A percentile compares a stretch with the other conserved stretches of the same genome.
Evolutionary conservation across 2,113 vertebrate genomes (phyloP).

Genomic region (Vulpes vulpes): DNA sequence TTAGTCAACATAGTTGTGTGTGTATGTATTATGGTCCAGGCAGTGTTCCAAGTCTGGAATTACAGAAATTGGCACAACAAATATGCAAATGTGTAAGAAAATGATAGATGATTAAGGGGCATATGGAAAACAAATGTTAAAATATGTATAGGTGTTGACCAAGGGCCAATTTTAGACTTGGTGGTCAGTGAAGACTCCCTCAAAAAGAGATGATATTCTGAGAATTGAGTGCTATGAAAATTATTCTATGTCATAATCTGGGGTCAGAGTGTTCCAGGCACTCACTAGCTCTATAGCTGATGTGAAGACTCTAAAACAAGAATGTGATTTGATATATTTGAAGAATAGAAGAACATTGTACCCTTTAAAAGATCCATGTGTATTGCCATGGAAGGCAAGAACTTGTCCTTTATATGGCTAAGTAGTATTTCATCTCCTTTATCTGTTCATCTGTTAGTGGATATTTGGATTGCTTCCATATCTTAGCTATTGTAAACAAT

Average conservation of each 20-base stretch:
- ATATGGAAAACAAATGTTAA: not conserved
- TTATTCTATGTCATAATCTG: not conserved
- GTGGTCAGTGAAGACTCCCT: not conserved
- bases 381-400: not conserved
- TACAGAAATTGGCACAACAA: not conserved
- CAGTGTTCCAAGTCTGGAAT: not conserved
- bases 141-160: not conserved
- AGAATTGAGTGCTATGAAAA: not conserved
- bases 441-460: not conserved
- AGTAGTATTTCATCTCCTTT: not conserved
- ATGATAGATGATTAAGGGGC: not conserved
- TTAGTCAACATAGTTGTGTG: not conserved
- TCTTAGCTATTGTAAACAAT: not conserved
- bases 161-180: not conserved
- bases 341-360: not conserved
- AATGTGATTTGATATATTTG: not conserved
- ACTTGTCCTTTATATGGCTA: not conserved
- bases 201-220: not conserved
- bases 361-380: not conserved
- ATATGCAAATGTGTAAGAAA: not conserved
- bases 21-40: not conserved
- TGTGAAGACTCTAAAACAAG: not conserved
- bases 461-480: not conserved
- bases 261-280: not conserved
- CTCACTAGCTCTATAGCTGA: not conserved